Conservation (phyloP, 2,888 invertebrate genomes). For the Hedya salicella region DNA sequence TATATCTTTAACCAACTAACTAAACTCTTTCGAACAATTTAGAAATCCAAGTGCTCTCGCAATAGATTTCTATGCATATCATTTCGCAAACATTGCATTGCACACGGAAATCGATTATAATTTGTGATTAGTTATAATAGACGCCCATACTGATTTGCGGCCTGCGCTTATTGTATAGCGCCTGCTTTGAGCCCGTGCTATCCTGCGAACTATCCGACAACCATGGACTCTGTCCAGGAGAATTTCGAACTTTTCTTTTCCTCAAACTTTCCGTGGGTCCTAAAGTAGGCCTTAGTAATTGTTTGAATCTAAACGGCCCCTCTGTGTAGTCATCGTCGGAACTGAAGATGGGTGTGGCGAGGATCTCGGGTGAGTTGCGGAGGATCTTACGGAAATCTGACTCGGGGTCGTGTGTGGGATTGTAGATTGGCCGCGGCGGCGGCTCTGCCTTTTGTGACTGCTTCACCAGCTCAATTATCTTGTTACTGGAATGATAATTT, state of each 20-base stretch:
- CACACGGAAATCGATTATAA: not conserved
- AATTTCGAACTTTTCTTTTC: slow-evolving; percentile 85
- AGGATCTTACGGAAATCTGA: slow-evolving; percentile 79
- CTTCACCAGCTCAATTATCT: slow-evolving; percentile 79
- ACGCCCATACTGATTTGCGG: slow-evolving; percentile 82
- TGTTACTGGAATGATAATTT: slow-evolving; percentile 67
- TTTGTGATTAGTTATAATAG: slow-evolving; percentile 65
- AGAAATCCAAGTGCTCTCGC: not conserved
- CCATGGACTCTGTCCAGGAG: slow-evolving; percentile 77
- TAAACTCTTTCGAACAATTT: not conserved
- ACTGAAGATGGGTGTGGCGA: slow-evolving; percentile 76
- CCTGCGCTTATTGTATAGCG: slow-evolving; percentile 73
- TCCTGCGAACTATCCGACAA: slow-evolving; percentile 81
- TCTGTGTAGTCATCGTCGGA: slow-evolving; percentile 84
- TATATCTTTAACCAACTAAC: not conserved
- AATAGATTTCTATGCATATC: not conserved
- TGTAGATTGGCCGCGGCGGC: slow-evolving; percentile 67
- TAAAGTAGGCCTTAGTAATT: slow-evolving; percentile 86
- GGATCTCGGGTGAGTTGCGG: slow-evolving; percentile 78
- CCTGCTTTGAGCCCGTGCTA: slow-evolving; percentile 72
- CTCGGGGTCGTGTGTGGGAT: slow-evolving; percentile 72
- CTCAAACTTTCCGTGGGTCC: slow-evolving; percentile 89
- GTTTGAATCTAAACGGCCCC: slow-evolving; percentile 89
- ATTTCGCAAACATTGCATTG: not conserved
- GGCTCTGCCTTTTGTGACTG: slow-evolving; percentile 70